Evolutionary conservation across 2,113 vertebrate genomes (phyloP), one percentile per base, ranked within the genome.

Genomic region (Tragelaphus strepsiceros): DNA sequence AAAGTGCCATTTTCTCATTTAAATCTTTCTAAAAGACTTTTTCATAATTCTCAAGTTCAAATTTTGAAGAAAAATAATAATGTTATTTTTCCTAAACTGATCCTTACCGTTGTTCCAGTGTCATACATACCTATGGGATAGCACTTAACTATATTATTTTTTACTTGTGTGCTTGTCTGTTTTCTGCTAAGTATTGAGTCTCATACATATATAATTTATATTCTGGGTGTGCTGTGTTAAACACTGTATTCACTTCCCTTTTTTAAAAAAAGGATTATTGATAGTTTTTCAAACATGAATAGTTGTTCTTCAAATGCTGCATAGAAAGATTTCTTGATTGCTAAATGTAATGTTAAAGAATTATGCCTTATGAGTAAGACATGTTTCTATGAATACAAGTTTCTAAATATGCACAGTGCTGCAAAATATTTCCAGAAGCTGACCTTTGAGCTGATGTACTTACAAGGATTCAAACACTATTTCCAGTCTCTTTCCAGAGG

Each of bases 371-470:
- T 96, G 35, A 93, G 51, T 91, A 90, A 91, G 61, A 94, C 56
- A 15, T 80, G 59, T 92, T 97, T 95, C 64, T 92, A 1, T 96
- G 67, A 97, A 84, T 88, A 81, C 53, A 83, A 93, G 56, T 97
- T 92, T 95, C 53, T 89, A 95, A 96, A 90, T 78, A 43, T 90
- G 77, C 49, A 78, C 54, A 83, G 46, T 92, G 43, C 71, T 96
- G 35, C 24, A 90, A 26, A 96, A 61, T 93, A 58, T 91, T 97
- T 96, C 81, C 82, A 94, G 92, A 96, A 88, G 53, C 77, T 91
- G 95, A 91, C 83, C 30, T 97, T 96, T 91, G 78, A 89, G 95
- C 39, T 90, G 32, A n/a, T 96, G 10, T 62, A 39, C 82, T 98
- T 81, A 92, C 2, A 94, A 62, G 43, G 54, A 96, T 61, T 93